Percentiles rank a stretch among this genome's conserved stretches.
Conservation (phyloP, 2,888 invertebrate species). For the Cryptus armator region DNA sequence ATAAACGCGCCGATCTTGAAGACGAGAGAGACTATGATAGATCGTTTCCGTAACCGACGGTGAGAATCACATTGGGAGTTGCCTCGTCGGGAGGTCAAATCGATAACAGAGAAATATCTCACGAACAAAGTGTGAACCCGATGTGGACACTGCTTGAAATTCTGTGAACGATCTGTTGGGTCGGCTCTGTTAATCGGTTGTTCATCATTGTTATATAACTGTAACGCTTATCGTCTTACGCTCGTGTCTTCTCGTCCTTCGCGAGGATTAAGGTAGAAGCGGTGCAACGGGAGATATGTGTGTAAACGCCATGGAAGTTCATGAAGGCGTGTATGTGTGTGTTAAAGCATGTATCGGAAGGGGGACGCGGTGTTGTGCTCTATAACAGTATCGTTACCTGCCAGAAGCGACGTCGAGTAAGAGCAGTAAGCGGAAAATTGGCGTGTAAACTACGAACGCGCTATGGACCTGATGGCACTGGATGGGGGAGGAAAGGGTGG, state of each 20-base stretch:
- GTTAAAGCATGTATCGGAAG: conserved; percentile 38
- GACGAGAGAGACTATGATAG: conserved; percentile 20
- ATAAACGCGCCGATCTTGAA: conserved; percentile 29
- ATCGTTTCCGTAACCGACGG: conserved; percentile 41
- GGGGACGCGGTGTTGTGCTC: conserved; percentile 13
- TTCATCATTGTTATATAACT: conserved; percentile 48
- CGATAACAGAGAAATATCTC: conserved; percentile 37
- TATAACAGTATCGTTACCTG: conserved; percentile 59
- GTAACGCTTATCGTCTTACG: conserved; percentile 17
- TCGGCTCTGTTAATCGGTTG: conserved; percentile 9
- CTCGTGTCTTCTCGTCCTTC: conserved; percentile 7
- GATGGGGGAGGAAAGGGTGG: neutral
- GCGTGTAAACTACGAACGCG: conserved; percentile 60
- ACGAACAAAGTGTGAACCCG: neutral
- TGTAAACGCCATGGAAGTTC: conserved; percentile 11
- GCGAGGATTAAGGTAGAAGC: conserved; percentile 31
- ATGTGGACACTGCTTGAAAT: conserved; percentile 48
- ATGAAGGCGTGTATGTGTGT: conserved; percentile 44
- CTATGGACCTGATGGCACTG: conserved; percentile 10
- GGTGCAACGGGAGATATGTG: conserved; percentile 15
- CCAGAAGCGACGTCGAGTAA: conserved; percentile 34
- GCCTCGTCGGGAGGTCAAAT: conserved; percentile 25
- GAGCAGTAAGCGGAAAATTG: conserved; percentile 63
- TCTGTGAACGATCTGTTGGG: conserved; percentile 39
- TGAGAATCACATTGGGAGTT: conserved; percentile 10